Base-by-base conservation (phyloP, 2,888 invertebrate species). In the Rotaria magnacalcarata region DNA sequence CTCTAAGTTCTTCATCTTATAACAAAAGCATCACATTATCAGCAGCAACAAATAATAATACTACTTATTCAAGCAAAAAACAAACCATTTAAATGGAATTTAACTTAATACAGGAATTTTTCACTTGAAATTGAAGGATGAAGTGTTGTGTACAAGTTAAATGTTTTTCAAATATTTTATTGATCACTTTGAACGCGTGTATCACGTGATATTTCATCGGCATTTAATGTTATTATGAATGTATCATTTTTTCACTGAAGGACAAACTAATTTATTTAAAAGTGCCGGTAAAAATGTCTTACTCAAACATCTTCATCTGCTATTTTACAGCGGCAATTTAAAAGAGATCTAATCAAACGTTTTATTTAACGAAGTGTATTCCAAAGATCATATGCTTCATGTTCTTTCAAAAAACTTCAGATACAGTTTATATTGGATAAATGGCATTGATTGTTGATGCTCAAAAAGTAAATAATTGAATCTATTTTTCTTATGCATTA, bases 171-270 rank as follows among this genome's bases (percentile, higher is more conserved):
- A 41, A 41, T 34, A 41, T n/a, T 74, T 34, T 74, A 43, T 74
- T 74, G 43, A 74, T 34, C 74, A 74, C 41, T 74, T 74, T 41
- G 74, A 74, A 74, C n/a, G n/a, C 74, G 74, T 74, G 34, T 74
- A 41, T 19, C 74, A 74, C 34, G 43, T 19, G 74, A 74, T 34
- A 34, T 43, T 16, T 74, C 41, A 74, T 74, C 34, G 43, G 19
- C 74, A 41, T 41, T 74, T 14, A 41, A 74, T 74, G 43, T 74
- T 74, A 14, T 74, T 21, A 74, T 74, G 10, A 74, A 74, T 74
- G 8, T 74, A 7, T n/a, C 74, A 2, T 74, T 74, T 43, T 74
- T 74, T 41, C n/a, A 21, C n/a, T 41, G 74, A 74, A 21, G 74
- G 74, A 34, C 74, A n/a, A n/a, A n/a, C n/a, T n/a, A n/a, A n/a